Percentiles rank a stretch among this genome's conserved stretches.
Conservation (phyloP, 2,888 invertebrate species). For the Chrysotoxum bicinctum region DNA sequence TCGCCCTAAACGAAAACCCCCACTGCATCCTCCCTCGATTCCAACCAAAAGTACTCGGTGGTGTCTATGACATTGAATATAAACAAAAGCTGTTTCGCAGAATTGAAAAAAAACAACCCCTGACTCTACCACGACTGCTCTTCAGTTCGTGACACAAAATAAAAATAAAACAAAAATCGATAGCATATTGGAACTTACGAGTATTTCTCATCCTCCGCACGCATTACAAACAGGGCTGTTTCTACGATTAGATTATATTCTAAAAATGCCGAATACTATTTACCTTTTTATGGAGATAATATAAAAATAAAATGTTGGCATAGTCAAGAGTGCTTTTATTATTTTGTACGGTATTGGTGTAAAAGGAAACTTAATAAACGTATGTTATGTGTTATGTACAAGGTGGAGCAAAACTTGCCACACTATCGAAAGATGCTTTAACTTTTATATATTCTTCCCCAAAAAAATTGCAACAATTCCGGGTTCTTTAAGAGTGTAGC, state of each 20-base stretch:
- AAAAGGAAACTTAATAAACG: no score
- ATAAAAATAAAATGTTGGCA: no score
- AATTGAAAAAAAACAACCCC: slow-evolving; percentile 5
- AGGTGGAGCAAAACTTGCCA: no score
- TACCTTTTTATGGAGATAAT: no score
- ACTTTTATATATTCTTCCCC: no score
- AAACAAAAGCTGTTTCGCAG: slow-evolving; percentile 53
- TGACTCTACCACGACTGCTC: background rate
- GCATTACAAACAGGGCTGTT: background rate
- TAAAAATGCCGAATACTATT: background rate
- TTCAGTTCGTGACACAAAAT: slow-evolving; percentile 29
- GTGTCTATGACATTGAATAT: slow-evolving; percentile 58
- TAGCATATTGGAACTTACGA: slow-evolving; percentile 47
- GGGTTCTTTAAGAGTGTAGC: no score
- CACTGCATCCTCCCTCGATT: background rate
- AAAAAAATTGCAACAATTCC: no score
- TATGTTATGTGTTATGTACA: no score
- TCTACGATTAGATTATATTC: background rate
- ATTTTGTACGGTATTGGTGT: no score
- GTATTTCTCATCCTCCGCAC: background rate
- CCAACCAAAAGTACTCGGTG: background rate
- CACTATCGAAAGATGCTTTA: no score
- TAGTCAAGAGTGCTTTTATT: no score
- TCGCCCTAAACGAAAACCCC: background rate
- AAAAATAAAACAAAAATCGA: slow-evolving; percentile 49